A percentile compares a stretch with the other conserved stretches of the same genome.
Conservation (phyloP, 1,140 invertebrate genomes). For the Lepeophtheirus salmonis region DNA sequence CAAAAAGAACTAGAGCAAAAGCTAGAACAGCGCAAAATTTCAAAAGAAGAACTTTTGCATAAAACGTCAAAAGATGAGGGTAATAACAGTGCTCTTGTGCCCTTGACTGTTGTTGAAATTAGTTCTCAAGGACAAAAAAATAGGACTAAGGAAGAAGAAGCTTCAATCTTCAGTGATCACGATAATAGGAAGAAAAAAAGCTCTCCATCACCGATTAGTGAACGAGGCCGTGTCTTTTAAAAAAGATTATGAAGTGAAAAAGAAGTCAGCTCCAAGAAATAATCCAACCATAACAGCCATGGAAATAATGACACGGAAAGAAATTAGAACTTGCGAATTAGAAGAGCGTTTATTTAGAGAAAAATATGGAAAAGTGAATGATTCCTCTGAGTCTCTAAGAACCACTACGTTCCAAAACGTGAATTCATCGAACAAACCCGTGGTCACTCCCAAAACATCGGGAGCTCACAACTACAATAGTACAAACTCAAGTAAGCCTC, state of each 20-base stretch:
- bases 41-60: not conserved
- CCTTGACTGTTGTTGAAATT: not conserved
- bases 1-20: not conserved
- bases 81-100: not conserved
- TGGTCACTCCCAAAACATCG: not conserved
- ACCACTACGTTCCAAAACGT: not conserved
- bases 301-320: constrained; percentile 17
- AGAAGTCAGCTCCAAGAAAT: constrained; percentile 4
- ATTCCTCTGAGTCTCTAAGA: not conserved
- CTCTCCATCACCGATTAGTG: not conserved
- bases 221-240: not conserved
- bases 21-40: not conserved
- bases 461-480: not conserved
- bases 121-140: not conserved
- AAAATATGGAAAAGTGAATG: not conserved
- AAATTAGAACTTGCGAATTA: not conserved
- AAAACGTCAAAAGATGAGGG: not conserved
- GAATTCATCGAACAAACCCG: not conserved
- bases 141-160: not conserved
- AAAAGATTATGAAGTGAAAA: not conserved
- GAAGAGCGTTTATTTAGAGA: constrained; percentile 4
- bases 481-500: not conserved
- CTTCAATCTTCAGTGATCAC: not conserved
- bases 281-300: constrained; percentile 17
- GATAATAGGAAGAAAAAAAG: not conserved